phyloP scores from a whole-genome alignment of 2,888 invertebrate species.

The Gisinianus flammeolus region DNA sequence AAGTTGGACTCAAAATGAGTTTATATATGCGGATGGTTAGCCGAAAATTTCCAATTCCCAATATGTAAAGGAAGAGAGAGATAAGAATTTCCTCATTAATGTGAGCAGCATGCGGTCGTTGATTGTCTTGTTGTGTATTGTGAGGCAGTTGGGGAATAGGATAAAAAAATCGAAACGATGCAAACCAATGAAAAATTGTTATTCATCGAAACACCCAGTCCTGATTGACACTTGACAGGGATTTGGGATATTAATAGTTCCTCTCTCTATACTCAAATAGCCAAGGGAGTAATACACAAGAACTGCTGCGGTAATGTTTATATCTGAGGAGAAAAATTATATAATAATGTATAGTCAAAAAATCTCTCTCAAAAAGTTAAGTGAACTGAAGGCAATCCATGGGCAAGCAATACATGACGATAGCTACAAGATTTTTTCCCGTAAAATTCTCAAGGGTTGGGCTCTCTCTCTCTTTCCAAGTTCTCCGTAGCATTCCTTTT shows the following conservation, averaged over 20 bases:
- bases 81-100: slow-evolving; percentile 60
- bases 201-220: slow-evolving; percentile 52
- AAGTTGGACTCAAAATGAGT: slow-evolving; percentile 37
- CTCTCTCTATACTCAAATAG: slow-evolving; percentile 22
- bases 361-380: slow-evolving; percentile 5
- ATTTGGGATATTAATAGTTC: slow-evolving; percentile 54
- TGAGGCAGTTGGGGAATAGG: slow-evolving; percentile 28
- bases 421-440: slow-evolving; percentile 38
- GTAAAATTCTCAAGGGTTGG: slow-evolving; percentile 32
- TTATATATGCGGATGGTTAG: slow-evolving; percentile 31
- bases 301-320: too few relatives aligned
- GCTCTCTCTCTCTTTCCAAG: slow-evolving; percentile 8
- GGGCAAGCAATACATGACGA: slow-evolving; percentile 32
- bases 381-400: slow-evolving; percentile 26
- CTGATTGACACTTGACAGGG: slow-evolving; percentile 54
- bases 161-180: slow-evolving; percentile 39
- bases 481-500: slow-evolving; percentile 36
- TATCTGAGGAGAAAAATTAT: neutral
- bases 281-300: slow-evolving; percentile 3
- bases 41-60: slow-evolving; percentile 43
- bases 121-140: slow-evolving; percentile 56
- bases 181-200: slow-evolving; percentile 54
- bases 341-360: neutral
- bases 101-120: slow-evolving; percentile 58
- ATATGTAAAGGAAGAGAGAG: slow-evolving; percentile 46